A percentile compares a stretch with the other conserved stretches of the same genome.
Conservation (phyloP, 2,113 vertebrate genomes). For the Alaudala cheleensis region DNA sequence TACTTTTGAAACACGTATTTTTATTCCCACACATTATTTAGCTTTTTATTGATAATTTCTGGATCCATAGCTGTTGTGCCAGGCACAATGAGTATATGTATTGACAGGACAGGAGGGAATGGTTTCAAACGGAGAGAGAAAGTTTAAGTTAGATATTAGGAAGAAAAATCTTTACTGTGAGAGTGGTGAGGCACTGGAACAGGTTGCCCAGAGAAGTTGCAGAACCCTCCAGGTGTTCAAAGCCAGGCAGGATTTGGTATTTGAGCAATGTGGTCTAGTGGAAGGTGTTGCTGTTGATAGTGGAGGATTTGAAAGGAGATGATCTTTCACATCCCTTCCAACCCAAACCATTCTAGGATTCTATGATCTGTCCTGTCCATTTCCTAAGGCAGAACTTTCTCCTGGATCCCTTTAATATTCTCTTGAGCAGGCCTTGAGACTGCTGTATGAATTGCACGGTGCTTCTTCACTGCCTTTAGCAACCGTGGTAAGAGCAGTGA, state of each 20-base stretch:
- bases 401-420: not conserved
- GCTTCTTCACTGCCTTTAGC: not conserved
- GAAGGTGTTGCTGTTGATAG: not conserved
- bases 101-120: no score
- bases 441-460: not conserved
- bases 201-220: not conserved
- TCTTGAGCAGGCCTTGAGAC: not conserved
- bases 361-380: not conserved
- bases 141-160: not conserved
- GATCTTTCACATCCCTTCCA: not conserved
- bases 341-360: not conserved
- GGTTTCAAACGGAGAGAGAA: not conserved
- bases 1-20: not conserved
- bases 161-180: not conserved
- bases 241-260: not conserved
- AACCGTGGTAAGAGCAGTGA: not conserved
- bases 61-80: not conserved
- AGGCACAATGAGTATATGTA: not conserved
- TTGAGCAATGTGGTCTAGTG: not conserved
- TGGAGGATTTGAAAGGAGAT: accelerated
- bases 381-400: not conserved
- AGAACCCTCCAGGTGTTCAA: not conserved
- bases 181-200: not conserved
- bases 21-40: not conserved
- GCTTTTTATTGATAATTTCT: not conserved